Percentiles rank a stretch among this genome's conserved stretches.
Evolutionary conservation across 2,888 invertebrate species (phyloP).

Genomic region (Orgyia antiqua): DNA sequence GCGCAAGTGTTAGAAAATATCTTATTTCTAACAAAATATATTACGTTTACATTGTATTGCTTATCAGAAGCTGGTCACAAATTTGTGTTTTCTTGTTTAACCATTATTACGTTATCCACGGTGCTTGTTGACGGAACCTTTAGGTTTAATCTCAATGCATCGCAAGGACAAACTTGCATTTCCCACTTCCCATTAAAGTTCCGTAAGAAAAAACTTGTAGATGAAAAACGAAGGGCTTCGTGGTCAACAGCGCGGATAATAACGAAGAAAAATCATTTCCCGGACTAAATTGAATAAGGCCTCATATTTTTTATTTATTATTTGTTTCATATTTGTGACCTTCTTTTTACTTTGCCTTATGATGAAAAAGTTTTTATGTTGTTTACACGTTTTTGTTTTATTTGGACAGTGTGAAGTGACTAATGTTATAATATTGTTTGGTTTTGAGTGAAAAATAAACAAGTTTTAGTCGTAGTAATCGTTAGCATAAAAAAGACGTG

Average conservation of each 20-base stretch:
- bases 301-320: slow-evolving; percentile 9
- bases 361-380: background rate
- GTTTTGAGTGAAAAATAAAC: no score
- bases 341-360: slow-evolving; percentile 7
- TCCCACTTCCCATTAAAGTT: slow-evolving; percentile 37
- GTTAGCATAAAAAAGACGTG: no score
- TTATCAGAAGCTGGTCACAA: no score
- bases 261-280: slow-evolving; percentile 35
- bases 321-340: slow-evolving; percentile 5
- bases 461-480: no score
- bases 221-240: slow-evolving; percentile 39
- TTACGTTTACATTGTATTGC: no score
- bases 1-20: no score
- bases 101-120: no score
- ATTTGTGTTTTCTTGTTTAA: no score
- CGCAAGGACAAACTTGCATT: slow-evolving; percentile 36
- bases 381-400: slow-evolving; percentile 2
- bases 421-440: no score
- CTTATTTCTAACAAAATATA: no score
- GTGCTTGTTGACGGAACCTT: background rate
- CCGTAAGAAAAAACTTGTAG: slow-evolving; percentile 40
- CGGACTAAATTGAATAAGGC: slow-evolving; percentile 19
- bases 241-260: slow-evolving; percentile 43
- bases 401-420: slow-evolving; percentile 1
- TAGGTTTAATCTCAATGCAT: slow-evolving; percentile 30